Conservation (phyloP, 2,113 vertebrate genomes). For the Daubentonia madagascariensis region DNA sequence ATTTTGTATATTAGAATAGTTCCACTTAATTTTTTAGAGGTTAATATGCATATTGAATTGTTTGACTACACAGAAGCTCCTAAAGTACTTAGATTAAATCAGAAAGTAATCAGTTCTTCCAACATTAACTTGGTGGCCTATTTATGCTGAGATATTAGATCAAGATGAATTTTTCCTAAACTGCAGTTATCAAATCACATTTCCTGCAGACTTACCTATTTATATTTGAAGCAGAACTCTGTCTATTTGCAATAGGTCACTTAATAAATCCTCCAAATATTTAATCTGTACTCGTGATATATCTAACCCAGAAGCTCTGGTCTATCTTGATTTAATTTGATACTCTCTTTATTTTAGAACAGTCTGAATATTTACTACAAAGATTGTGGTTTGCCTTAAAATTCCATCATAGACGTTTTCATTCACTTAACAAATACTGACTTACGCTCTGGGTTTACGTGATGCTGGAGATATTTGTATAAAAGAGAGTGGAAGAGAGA, state of each 20-base stretch:
- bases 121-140: not conserved
- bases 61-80: not conserved
- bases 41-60: not conserved
- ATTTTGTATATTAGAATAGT: not conserved
- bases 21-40: not conserved
- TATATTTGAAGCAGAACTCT: not conserved
- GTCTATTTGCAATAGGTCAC: not conserved
- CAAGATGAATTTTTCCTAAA: not conserved
- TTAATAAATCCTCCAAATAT: slow-evolving; percentile 35
- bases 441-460: not conserved
- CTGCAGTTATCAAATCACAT: not conserved
- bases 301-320: not conserved
- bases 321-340: slow-evolving; percentile 1
- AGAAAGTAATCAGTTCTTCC: not conserved
- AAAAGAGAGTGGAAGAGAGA: not conserved
- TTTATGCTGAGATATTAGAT: not conserved
- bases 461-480: not conserved
- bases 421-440: slow-evolving; percentile 27
- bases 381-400: slow-evolving; percentile 19
- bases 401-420: not conserved
- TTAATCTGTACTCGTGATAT: not conserved
- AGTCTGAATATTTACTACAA: not conserved
- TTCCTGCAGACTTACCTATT: not conserved
- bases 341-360: slow-evolving; percentile 21
- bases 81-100: not conserved